Evolutionary conservation across 1,140 invertebrate genomes (phyloP).

Genomic region (Achroia grisella): DNA sequence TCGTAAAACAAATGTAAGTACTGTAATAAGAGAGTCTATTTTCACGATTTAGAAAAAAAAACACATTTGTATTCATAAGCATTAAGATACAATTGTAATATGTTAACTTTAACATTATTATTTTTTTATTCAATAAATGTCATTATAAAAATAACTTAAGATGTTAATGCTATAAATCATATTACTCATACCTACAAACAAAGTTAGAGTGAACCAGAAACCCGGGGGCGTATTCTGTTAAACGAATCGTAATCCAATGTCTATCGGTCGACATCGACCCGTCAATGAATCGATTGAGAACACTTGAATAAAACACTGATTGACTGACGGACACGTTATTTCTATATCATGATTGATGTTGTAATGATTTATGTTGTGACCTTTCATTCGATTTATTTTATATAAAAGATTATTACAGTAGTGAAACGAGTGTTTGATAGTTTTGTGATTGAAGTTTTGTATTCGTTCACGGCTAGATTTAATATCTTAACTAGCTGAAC

Average conservation of each 20-base stretch:
- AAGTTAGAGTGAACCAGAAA: background rate
- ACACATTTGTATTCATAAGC: too few relatives aligned
- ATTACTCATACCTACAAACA: background rate
- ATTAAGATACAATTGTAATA: too few relatives aligned
- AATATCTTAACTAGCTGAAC: too few relatives aligned
- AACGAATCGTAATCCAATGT: conserved; percentile 20
- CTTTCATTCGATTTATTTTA: background rate
- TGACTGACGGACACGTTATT: conserved; percentile 1
- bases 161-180: conserved; percentile 23
- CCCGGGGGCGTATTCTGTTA: conserved; percentile 30
- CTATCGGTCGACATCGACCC: conserved; percentile 2
- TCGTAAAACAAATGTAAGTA: too few relatives aligned
- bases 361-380: conserved; percentile 4
- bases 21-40: too few relatives aligned
- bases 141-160: conserved; percentile 15
- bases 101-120: too few relatives aligned
- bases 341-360: conserved; percentile 5
- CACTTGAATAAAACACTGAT: conserved; percentile 25
- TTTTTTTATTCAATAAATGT: background rate
- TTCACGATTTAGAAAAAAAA: too few relatives aligned
- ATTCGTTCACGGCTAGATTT: too few relatives aligned
- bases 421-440: too few relatives aligned
- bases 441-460: background rate
- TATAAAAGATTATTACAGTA: too few relatives aligned
- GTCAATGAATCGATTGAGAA: conserved; percentile 11